phyloP scores from a whole-genome alignment of 1,140 invertebrate genomes.

The Nylanderia fulva region DNA sequence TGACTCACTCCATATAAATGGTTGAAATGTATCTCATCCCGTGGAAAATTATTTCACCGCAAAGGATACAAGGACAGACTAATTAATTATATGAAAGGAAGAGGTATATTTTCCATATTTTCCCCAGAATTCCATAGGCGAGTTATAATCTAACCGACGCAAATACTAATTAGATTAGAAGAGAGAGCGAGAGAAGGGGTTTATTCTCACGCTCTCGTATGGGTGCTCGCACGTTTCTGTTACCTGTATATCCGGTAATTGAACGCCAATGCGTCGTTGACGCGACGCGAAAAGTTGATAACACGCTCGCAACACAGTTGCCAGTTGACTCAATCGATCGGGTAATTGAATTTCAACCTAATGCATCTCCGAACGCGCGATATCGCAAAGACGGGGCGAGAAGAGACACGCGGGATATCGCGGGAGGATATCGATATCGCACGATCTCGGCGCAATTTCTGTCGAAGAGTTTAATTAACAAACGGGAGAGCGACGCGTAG shows the following conservation, averaged over 20 bases:
- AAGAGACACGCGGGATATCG: neutral
- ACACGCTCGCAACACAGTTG: neutral
- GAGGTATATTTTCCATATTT: too few relatives aligned
- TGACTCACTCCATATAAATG: too few relatives aligned
- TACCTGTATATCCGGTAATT: neutral
- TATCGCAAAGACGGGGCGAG: neutral
- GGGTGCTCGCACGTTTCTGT: neutral
- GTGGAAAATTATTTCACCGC: too few relatives aligned
- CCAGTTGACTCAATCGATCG: neutral
- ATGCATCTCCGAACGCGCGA: neutral
- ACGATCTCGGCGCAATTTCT: neutral
- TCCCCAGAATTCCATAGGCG: neutral
- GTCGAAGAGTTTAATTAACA: constrained; percentile 41
- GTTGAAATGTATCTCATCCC: too few relatives aligned
- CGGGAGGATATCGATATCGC: neutral
- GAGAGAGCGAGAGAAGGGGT: too few relatives aligned
- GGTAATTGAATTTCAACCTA: constrained; percentile 1
- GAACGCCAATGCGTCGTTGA: neutral
- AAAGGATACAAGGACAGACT: neutral
- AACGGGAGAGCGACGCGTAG: neutral
- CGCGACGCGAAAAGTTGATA: neutral
- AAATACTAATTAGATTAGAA: constrained; percentile 17
- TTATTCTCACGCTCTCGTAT: neutral
- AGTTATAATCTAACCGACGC: constrained; percentile 6
- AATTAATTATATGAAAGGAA: constrained; percentile 21